A percentile compares a stretch with the other conserved stretches of the same genome.
These are phyloP conservation scores for Daboia siamensis DNA, from an alignment of 2,113 vertebrate genomes.

Conservation along the genomic window DNA sequence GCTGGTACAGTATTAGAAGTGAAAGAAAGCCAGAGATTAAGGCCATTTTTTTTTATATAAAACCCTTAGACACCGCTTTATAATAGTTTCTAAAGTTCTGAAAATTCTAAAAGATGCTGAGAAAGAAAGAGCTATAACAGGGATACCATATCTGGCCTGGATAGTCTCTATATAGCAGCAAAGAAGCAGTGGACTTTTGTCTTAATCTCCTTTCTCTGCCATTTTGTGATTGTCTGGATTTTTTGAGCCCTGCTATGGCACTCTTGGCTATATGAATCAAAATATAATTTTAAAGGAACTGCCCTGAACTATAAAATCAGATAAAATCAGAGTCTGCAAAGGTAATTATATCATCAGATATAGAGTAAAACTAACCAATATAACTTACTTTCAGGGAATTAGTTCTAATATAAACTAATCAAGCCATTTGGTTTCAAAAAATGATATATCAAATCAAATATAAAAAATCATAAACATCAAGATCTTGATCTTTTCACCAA, in stretches of 20 bases:
- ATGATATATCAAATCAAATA: slow-evolving; percentile 8
- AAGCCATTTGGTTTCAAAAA: slow-evolving; percentile 13
- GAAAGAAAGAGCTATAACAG: not conserved
- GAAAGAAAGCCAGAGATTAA: not conserved
- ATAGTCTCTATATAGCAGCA: not conserved
- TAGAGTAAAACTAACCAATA: not conserved
- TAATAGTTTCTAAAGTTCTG: not conserved
- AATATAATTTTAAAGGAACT: not conserved
- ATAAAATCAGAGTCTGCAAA: not conserved
- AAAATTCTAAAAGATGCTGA: not conserved
- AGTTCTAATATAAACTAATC: not conserved
- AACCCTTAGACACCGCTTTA: not conserved
- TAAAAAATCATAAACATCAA: slow-evolving; percentile 25
- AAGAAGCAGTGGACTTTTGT: not conserved
- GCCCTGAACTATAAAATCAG: not conserved
- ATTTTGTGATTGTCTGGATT: not conserved
- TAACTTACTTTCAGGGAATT: not conserved
- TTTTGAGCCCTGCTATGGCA: not conserved
- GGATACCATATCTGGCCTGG: not conserved
- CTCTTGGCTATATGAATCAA: not conserved
- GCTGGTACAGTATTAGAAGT: not conserved
- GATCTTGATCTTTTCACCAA: slow-evolving; percentile 8
- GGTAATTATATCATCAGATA: not conserved
- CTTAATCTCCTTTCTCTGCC: not conserved
- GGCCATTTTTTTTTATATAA: not conserved